Percentiles rank a stretch among this genome's conserved stretches.
These are phyloP conservation scores for Napeogenes sylphis DNA, from an alignment of 2,888 invertebrate genomes.

Conservation along the genomic window DNA sequence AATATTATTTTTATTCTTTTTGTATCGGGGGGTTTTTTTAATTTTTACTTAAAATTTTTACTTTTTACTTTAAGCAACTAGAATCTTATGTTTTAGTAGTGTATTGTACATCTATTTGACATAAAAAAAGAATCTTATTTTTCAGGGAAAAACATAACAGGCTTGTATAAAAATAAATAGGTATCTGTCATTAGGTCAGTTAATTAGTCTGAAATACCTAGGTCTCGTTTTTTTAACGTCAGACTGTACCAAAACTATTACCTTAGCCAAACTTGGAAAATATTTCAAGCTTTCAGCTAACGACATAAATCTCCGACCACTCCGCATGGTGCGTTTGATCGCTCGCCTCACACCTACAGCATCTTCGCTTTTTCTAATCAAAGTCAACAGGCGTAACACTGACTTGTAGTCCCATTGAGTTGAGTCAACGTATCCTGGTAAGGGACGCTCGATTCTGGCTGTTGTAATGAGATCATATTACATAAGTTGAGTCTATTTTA, in stretches of 20 bases:
- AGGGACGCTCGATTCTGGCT: constrained; percentile 42
- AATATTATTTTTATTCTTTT: too few relatives aligned
- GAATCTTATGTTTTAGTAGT: too few relatives aligned
- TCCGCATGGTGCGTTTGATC: constrained; percentile 35
- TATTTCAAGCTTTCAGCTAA: constrained; percentile 39
- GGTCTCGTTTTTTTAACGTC: too few relatives aligned
- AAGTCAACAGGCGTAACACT: constrained; percentile 44
- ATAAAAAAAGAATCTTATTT: too few relatives aligned
- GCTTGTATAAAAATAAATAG: too few relatives aligned
- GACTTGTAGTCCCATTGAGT: constrained; percentile 45
- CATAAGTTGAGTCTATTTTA: neutral
- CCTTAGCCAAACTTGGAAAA: constrained; percentile 47
- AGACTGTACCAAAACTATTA: constrained; percentile 17
- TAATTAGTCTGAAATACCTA: too few relatives aligned
- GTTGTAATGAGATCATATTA: neutral
- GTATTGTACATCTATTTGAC: too few relatives aligned
- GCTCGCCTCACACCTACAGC: constrained; percentile 38
- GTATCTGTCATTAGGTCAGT: too few relatives aligned
- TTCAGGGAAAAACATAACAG: too few relatives aligned
- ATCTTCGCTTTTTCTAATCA: constrained; percentile 41
- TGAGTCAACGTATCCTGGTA: constrained; percentile 48
- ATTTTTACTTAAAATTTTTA: too few relatives aligned
- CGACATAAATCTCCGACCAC: constrained; percentile 34
- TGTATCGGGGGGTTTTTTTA: too few relatives aligned
- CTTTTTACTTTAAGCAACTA: too few relatives aligned